Evolutionary conservation across 2,888 invertebrate genomes (phyloP).

Genomic region (Andrena dorsata): DNA sequence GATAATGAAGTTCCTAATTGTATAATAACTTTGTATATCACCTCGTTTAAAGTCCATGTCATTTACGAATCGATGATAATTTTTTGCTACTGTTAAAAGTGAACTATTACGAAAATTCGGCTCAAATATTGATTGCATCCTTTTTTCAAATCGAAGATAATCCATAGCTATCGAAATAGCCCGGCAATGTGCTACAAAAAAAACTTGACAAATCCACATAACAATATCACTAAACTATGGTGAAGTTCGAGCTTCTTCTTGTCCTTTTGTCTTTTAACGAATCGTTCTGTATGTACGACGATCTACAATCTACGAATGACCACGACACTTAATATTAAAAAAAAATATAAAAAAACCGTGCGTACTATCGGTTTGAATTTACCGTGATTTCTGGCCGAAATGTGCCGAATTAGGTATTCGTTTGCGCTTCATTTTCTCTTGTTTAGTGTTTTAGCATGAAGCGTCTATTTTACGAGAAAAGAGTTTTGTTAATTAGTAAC

Average conservation of each 20-base stretch:
- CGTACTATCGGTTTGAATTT: slow-evolving; percentile 48
- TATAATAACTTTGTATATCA: no score
- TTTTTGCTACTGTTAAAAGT: no score
- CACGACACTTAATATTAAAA: slow-evolving; percentile 35
- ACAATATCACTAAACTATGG: slow-evolving; percentile 56
- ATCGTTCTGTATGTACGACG: slow-evolving; percentile 25
- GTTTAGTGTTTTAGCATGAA: slow-evolving; percentile 54
- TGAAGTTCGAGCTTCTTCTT: slow-evolving; percentile 41
- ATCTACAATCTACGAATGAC: slow-evolving; percentile 48
- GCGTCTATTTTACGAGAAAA: slow-evolving; percentile 21
- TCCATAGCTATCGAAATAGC: not conserved
- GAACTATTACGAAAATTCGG: no score
- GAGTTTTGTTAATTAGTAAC: not conserved
- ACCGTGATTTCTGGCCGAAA: slow-evolving; percentile 47
- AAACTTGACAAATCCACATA: slow-evolving; percentile 59
- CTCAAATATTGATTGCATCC: not conserved
- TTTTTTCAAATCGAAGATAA: slow-evolving; percentile 13
- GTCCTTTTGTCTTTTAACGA: slow-evolving; percentile 27
- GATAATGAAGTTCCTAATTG: no score
- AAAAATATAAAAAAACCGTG: slow-evolving; percentile 43
- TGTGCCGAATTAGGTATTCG: slow-evolving; percentile 54
- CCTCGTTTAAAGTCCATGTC: no score
- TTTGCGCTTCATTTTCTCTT: slow-evolving; percentile 65
- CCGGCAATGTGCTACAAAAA: slow-evolving; percentile 24
- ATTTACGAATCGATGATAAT: no score